A percentile compares a stretch with the other conserved stretches of the same genome.
These are phyloP conservation scores for Pteromalus puparum DNA, from an alignment of 1,140 invertebrate genomes.

Conservation along the genomic window DNA sequence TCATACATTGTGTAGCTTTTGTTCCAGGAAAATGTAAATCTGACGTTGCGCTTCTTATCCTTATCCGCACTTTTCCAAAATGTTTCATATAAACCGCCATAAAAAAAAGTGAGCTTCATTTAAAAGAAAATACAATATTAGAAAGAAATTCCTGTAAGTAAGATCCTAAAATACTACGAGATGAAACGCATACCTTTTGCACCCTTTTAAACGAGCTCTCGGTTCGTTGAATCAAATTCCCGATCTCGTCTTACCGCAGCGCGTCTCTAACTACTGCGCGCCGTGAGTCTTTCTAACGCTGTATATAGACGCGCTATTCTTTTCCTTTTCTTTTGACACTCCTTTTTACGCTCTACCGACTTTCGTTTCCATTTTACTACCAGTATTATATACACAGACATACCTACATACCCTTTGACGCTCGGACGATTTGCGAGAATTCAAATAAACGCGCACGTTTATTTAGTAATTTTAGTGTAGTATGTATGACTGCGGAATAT, in stretches of 20 bases:
- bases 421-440: not conserved
- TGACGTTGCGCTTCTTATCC: no score
- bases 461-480: no score
- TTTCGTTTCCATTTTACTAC: not conserved
- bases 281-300: not conserved
- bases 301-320: not conserved
- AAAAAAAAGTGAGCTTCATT: no score
- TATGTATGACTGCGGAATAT: no score
- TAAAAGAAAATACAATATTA: no score
- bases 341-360: not conserved
- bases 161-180: no score
- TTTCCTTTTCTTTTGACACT: slow-evolving; percentile 14
- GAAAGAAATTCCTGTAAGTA: no score
- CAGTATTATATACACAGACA: not conserved
- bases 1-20: no score
- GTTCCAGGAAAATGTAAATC: no score
- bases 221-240: not conserved
- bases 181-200: no score
- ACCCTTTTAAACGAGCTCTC: not conserved
- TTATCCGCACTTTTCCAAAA: no score
- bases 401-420: not conserved
- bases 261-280: not conserved
- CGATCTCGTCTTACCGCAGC: slow-evolving; percentile 13
- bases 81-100: no score
- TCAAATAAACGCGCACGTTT: not conserved